Conservation (phyloP, 2,113 vertebrate genomes). For the Anas platyrhynchos region DNA sequence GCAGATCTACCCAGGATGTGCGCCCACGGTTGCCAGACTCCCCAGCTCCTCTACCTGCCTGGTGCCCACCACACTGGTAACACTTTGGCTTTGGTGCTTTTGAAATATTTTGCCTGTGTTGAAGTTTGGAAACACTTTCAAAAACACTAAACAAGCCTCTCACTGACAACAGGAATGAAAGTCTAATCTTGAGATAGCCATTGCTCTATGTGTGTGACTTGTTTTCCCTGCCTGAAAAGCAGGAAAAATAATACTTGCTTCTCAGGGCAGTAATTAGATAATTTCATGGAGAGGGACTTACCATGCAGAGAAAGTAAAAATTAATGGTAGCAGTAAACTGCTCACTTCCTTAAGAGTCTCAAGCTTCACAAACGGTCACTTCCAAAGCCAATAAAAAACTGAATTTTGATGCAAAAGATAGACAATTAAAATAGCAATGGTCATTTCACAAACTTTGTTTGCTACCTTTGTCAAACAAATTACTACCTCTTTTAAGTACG, state of each 20-base stretch:
- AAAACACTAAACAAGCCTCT: not conserved
- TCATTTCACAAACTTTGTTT: not conserved
- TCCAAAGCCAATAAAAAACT: not conserved
- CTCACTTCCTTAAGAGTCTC: not conserved
- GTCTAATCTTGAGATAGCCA: rapidly evolving
- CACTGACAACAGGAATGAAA: not conserved
- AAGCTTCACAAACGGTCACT: not conserved
- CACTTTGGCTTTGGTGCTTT: not conserved
- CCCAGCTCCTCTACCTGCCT: not conserved
- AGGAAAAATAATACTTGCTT: not conserved
- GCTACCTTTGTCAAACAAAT: conserved; percentile 3
- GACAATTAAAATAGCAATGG: not conserved
- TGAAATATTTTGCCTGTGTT: not conserved
- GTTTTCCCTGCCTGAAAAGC: not conserved
- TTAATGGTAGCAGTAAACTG: not conserved
- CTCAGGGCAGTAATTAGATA: not conserved
- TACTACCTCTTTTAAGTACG: not conserved
- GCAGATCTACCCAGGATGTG: not conserved
- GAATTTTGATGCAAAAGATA: not conserved
- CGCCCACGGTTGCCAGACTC: not conserved
- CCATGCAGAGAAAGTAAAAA: not conserved
- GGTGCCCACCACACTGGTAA: not conserved
- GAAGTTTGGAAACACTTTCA: not conserved
- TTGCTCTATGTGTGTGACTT: not conserved
- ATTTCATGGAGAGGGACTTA: not conserved